Base-by-base conservation (phyloP, 2,888 invertebrate genomes). In the Erynnis tages region DNA sequence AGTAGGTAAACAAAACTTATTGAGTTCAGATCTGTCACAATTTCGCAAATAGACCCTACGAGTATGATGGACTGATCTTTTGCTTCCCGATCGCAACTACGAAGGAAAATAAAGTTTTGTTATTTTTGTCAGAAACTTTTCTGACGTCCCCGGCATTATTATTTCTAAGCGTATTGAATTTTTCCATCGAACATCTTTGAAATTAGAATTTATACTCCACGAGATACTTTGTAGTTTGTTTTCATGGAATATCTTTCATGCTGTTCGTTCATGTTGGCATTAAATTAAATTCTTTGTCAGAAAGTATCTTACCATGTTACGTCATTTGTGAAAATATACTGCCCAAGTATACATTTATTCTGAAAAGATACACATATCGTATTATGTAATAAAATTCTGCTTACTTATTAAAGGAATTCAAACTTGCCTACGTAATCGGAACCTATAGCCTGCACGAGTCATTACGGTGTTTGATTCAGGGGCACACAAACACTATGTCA, bases 21-120 rank as follows among this genome's bases (percentile, higher is more conserved):
- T 25, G 48, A 40, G 25, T 16, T 40, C 23, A 25, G 48, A 49
- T 49, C 32, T 49, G 40, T 41, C 32, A 34, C 40, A 49, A 40
- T 49, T 41, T 49, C 25, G 49, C 40, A 17, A 40, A 49, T 49
- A 49, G 41, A 40, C 48, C 40, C n/a, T 10, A n/a, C n/a, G 17
- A 34, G 41, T 17, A 25, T 49, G 40, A 49, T 34, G 13, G 17
- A 49, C 49, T 41, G 41, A 48, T 30, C 21, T 41, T 14, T 48
- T 32, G 30, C 41, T 32, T 30, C 30, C 30, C 14, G 38, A 34
- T 49, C 40, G 16, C 32, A 32, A 34, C 32, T 38, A 35, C 14
- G 4, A 13, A 48, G n/a, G 14, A 48, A 48, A 48, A 49, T 25
- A 32, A n/a, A 34, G 32, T 35, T 35, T 46, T 35, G 32, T 17